Evolutionary conservation across 2,797 vertebrate genomes (phyloP), one percentile per base, ranked within the genome.

Genomic region (Epinephelus malabaricus): DNA sequence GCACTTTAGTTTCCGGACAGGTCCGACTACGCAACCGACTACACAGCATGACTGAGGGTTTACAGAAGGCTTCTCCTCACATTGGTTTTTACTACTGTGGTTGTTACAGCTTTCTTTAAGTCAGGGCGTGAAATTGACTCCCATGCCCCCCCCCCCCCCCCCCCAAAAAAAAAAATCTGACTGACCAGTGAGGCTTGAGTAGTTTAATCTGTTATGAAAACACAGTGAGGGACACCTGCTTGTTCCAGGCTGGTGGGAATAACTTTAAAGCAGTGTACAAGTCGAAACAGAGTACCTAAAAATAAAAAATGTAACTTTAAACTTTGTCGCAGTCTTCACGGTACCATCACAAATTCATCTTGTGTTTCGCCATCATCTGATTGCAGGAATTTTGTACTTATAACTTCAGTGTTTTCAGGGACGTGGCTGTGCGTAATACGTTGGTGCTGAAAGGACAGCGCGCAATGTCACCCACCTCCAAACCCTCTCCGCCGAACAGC

Each of bases 371-470:
- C 6, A 3, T 51, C 63, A 27, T 60, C 21, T 11, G 19, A 53
- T 38, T 64, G 15, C 8, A 5, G 13, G 3, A 0, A 34, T 2
- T 59, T 55, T 73, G 2, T 27, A 27, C 9, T 9, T 6, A 45
- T 18, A 21, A 34, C 34, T 0, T 23, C 19, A 8, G 43, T 58
- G 27, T 49, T 79, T 58, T 63, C 27, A 17, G 12, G 27, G n/a
- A 5, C 46, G 34, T 21, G 64, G 19, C 21, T 4, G 6, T 80
- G 87, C 65, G 63, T 82, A 62, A 80, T 69, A 63, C 17, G 49
- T 81, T 83, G 90, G 93, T 93, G 93, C 92, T 94, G 92, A 94
- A 93, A 89, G 91, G 92, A 94, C 75, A 93, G 92, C 91, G 87
- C 86, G 78, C 89, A 54, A 68, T 77, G 81, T 79, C 79, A 75